Percentiles rank a stretch among this genome's conserved stretches.
phyloP scores from a whole-genome alignment of 2,797 vertebrate genomes.

The Rallus crepitans region DNA sequence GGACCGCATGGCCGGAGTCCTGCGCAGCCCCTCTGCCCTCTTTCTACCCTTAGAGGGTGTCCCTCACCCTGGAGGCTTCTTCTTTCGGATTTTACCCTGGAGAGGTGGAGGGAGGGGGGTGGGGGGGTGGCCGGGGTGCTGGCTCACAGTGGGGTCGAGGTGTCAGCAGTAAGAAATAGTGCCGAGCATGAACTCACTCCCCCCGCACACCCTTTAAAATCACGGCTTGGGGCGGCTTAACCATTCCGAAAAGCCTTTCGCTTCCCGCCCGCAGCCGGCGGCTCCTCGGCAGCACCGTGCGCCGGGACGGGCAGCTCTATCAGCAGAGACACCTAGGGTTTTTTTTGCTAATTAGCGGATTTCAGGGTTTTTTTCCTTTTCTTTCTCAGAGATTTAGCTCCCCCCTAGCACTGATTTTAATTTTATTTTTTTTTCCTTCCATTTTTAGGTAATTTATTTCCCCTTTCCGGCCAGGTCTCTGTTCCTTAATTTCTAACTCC shows the following conservation, averaged over 20 bases:
- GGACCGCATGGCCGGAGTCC: not conserved
- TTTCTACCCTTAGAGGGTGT: not conserved
- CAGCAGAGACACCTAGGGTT: not conserved
- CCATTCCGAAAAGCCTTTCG: not conserved
- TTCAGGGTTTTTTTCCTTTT: too few relatives aligned
- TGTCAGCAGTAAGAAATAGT: conserved; percentile 59
- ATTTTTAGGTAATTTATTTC: not conserved
- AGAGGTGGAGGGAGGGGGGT: not conserved
- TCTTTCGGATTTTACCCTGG: not conserved
- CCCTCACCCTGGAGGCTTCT: not conserved
- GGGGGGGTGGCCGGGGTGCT: not conserved
- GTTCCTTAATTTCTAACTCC: not conserved
- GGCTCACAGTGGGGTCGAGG: conserved; percentile 22
- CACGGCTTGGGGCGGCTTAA: not conserved
- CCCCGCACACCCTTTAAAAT: conserved; percentile 1
- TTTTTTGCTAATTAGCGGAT: not conserved
- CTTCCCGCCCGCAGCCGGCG: not conserved
- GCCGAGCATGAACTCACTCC: not conserved
- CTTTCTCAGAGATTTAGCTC: not conserved
- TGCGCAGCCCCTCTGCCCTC: not conserved
- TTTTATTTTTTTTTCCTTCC: not conserved
- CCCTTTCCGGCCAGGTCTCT: not conserved
- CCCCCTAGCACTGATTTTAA: not conserved
- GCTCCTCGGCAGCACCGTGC: not conserved
- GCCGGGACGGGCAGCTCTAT: not conserved